Evolutionary conservation across 2,888 invertebrate species (phyloP), one percentile per base, ranked within the genome.

Genomic region (Melanostoma mellinum): DNA sequence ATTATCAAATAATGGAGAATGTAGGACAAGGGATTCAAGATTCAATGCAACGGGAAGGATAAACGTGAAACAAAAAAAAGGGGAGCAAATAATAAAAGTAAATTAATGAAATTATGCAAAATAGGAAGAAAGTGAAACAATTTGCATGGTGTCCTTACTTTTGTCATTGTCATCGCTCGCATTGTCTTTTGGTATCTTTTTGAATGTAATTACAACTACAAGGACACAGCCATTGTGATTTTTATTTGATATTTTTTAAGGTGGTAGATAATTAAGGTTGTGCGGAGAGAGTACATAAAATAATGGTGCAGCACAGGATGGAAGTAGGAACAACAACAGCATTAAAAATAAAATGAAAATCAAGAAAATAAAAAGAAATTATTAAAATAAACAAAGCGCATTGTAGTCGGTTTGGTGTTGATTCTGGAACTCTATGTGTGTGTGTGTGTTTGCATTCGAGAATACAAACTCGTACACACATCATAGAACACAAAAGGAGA

Each of bases 131-230:
- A 30, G n/a, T 48, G 38, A 65, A 61, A 75, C 55, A 63, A 84
- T 69, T 69, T 65, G 65, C 48, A 71, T 65, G 20, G 20, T 20
- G 68, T 76, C 56, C 85, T 85, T 85, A 85, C 85, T 80, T 61
- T 80, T 85, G 72, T 80, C 80, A 46, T 75, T 72, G 67, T 75
- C 68, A 61, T 79, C 72, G 38, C 36, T 67, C 76, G 77, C 78
- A 50, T 86, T 86, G 63, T 81, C 65, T 71, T 48, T 40, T 32
- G 71, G 52, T 53, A 86, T 85, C 85, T 88, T 88, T 86, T 89
- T 90, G 86, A 88, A 90, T 86, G 89, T 89, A 87, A 90, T 89
- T 86, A 87, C 77, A 88, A 90, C 90, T 90, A 88, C 87, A 89
- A 88, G 71, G 71, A 76, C 48, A 44, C 42, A 52, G 44, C 63